Base-by-base conservation (phyloP, 2,797 vertebrate species). In the Channa striata region DNA sequence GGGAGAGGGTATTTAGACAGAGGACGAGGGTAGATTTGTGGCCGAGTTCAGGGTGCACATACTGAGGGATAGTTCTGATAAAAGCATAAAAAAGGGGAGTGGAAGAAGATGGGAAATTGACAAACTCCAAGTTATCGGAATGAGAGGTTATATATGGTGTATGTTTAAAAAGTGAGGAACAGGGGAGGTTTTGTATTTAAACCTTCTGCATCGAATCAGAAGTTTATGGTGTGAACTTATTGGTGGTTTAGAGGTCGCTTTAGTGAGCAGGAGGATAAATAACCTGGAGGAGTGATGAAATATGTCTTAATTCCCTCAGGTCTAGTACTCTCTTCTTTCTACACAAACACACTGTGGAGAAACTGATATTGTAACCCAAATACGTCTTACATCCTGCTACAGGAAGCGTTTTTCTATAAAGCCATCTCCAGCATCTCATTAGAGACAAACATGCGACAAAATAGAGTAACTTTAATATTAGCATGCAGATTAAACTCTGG, bases 21-120 rank as follows among this genome's bases (percentile, higher is more conserved):
- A 83, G 66, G 84, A 87, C 74, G 49, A 74, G 67, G 84, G 89
- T 67, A 86, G 86, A 89, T 92, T 84, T 88, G 88, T 81, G 75
- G 76, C 77, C 3, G 61, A 77, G 89, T 87, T 90, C 89, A 86
- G 81, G 83, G 84, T 87, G 85, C 75, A 68, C 59, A 74, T 76
- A 80, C 76, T 36, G 16, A 72, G 65, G 50, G 49, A 77, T 73
- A 59, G 60, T 72, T 79, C 59, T 71, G 74, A 74, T 80, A 77
- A 81, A 75, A 75, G 65, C 46, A 50, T 56, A 68, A 47, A 48
- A 62, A 66, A 34, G 47, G 66, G 78, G 58, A 78, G 80, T 59
- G 42, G 74, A 82, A 70, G 59, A 64, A 60, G 59, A 78, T 72
- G 56, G 73, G 61, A 44, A 82, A 88, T 68, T 84, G 77, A 89